Evolutionary conservation across 2,888 invertebrate species (phyloP).

Genomic region (Dorcus hopei): DNA sequence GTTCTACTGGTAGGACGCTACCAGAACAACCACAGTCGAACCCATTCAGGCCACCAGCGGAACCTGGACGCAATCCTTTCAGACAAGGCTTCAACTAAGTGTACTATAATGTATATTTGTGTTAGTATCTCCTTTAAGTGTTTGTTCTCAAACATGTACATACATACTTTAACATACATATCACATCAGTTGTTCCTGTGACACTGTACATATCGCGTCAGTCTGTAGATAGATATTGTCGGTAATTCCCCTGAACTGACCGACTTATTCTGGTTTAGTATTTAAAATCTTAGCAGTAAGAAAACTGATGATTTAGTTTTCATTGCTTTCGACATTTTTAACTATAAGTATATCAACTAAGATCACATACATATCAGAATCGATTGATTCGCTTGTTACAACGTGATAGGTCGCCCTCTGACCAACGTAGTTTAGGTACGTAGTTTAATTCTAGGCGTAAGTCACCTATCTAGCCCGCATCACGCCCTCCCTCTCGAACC

Average conservation of each 20-base stretch:
- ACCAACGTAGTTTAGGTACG: conserved; percentile 5
- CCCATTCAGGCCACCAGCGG: conserved; percentile 47
- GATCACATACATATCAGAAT: conserved; percentile 53
- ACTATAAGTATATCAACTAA: conserved; percentile 48
- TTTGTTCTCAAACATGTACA: conserved; percentile 33
- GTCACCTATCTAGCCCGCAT: conserved; percentile 17
- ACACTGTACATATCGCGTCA: conserved; percentile 37
- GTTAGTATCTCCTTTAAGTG: conserved; percentile 26
- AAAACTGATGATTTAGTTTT: conserved; percentile 1
- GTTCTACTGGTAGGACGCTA: conserved; percentile 47
- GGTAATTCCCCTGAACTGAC: not conserved
- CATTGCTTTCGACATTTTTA: conserved; percentile 20
- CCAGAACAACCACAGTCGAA: conserved; percentile 44
- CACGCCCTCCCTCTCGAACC: not conserved
- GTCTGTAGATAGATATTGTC: conserved; percentile 5
- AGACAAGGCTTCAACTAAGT: conserved; percentile 67
- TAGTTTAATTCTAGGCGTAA: conserved; percentile 13
- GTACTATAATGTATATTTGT: conserved; percentile 31
- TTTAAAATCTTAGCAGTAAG: not conserved
- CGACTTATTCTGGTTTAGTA: not conserved
- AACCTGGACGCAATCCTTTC: conserved; percentile 58
- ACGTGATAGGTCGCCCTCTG: conserved; percentile 41
- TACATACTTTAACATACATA: conserved; percentile 24
- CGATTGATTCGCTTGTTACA: conserved; percentile 46
- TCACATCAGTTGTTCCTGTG: conserved; percentile 44